These are phyloP conservation scores for Alectura lathami DNA, from an alignment of 2,113 vertebrate species.

Conservation along the genomic window DNA sequence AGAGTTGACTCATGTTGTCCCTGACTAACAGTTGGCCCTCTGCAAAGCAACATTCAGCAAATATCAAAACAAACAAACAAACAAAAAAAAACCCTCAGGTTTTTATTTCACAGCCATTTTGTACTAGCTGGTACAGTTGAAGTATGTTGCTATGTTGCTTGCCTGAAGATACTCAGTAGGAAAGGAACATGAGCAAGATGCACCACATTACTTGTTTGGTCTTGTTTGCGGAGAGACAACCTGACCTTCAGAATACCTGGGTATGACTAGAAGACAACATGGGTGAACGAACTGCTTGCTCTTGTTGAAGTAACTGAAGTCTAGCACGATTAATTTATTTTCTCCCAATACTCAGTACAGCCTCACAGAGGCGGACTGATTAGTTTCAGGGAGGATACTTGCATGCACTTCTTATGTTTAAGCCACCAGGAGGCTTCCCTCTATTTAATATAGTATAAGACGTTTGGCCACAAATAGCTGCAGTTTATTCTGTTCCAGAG, in stretches of 20 bases:
- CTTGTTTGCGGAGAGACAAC: not conserved
- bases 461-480: not conserved
- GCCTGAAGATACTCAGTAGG: not conserved
- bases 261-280: not conserved
- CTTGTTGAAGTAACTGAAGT: not conserved
- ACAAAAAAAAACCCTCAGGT: too few relatives aligned
- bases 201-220: not conserved
- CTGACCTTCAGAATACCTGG: not conserved
- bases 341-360: not conserved
- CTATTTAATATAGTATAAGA: not conserved
- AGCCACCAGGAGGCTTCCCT: not conserved
- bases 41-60: not conserved
- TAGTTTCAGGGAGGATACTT: not conserved
- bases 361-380: not conserved
- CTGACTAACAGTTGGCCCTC: not conserved
- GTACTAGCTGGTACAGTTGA: not conserved
- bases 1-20: not conserved
- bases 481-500: not conserved
- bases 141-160: not conserved
- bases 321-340: not conserved
- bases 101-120: not conserved
- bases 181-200: not conserved
- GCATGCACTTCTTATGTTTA: not conserved
- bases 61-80: too few relatives aligned
- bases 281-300: not conserved